Conservation (phyloP, 2,888 invertebrate genomes). For the Linnaemya vulpina region DNA sequence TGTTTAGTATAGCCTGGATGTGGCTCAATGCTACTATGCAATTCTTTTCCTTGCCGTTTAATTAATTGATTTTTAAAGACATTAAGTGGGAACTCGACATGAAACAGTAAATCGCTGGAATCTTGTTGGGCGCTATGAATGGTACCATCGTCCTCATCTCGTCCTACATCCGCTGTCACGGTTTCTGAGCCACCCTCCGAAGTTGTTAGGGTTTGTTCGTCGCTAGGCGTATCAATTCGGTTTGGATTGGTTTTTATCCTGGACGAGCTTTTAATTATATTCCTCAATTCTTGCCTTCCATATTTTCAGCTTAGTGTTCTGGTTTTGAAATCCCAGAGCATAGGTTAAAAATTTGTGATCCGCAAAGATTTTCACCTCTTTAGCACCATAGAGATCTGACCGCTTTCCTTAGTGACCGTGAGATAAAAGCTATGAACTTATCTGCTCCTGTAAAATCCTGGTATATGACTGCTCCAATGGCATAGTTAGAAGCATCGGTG, state of each 20-base stretch:
- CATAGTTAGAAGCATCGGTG: no score
- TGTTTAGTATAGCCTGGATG: slow-evolving; percentile 31
- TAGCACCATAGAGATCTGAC: no score
- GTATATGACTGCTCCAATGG: no score
- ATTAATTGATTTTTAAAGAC: slow-evolving; percentile 61
- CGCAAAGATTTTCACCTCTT: no score
- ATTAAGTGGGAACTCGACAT: slow-evolving; percentile 50
- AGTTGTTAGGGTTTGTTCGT: background rate
- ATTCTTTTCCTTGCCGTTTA: slow-evolving; percentile 9
- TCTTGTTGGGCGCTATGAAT: slow-evolving; percentile 68
- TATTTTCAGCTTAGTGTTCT: slow-evolving; percentile 48
- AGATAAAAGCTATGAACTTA: background rate
- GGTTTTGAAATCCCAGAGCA: slow-evolving; percentile 27
- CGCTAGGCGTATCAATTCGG: background rate
- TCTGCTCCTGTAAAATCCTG: background rate
- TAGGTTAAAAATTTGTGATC: no score
- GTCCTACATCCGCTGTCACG: background rate
- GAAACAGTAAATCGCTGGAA: slow-evolving; percentile 57
- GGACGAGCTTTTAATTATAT: slow-evolving; percentile 49
- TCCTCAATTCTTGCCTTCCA: slow-evolving; percentile 69
- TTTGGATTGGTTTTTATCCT: slow-evolving; percentile 15
- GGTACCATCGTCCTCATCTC: background rate
- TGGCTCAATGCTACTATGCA: slow-evolving; percentile 21
- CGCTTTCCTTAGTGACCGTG: background rate
- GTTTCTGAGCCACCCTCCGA: background rate